phyloP scores from a whole-genome alignment of 2,888 invertebrate species.

The Odontocolon sp. region DNA sequence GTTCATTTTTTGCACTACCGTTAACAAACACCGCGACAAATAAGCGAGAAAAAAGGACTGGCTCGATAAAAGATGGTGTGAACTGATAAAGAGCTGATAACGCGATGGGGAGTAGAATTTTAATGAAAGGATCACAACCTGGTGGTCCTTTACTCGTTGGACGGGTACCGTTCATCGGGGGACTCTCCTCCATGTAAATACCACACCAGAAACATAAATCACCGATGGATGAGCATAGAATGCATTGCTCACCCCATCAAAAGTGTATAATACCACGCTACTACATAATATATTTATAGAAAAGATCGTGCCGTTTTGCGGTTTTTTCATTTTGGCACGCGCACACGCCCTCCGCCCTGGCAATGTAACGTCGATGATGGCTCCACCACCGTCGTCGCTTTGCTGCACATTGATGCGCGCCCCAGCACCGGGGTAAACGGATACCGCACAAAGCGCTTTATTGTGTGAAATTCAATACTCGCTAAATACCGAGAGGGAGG shows the following conservation, averaged over 20 bases:
- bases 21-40: too few relatives aligned
- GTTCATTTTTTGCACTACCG: background rate
- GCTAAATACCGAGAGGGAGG: slow-evolving; percentile 77
- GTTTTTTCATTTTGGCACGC: slow-evolving; percentile 62
- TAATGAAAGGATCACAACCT: slow-evolving; percentile 19
- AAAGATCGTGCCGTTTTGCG: slow-evolving; percentile 41
- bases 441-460: slow-evolving; percentile 80
- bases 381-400: background rate
- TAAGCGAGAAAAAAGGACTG: too few relatives aligned
- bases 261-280: too few relatives aligned
- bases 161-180: background rate
- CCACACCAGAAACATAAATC: too few relatives aligned
- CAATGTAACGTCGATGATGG: background rate
- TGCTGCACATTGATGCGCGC: slow-evolving; percentile 30
- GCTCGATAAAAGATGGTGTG: background rate
- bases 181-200: slow-evolving; percentile 70
- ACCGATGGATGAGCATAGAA: too few relatives aligned
- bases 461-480: slow-evolving; percentile 78
- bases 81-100: slow-evolving; percentile 4
- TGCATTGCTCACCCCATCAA: too few relatives aligned
- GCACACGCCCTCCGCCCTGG: slow-evolving; percentile 18
- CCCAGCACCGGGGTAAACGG: slow-evolving; percentile 74
- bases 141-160: background rate
- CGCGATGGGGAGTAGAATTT: slow-evolving; percentile 13
- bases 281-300: background rate